Conservation (phyloP, 2,113 vertebrate species). For the Corythoichthys intestinalis region DNA sequence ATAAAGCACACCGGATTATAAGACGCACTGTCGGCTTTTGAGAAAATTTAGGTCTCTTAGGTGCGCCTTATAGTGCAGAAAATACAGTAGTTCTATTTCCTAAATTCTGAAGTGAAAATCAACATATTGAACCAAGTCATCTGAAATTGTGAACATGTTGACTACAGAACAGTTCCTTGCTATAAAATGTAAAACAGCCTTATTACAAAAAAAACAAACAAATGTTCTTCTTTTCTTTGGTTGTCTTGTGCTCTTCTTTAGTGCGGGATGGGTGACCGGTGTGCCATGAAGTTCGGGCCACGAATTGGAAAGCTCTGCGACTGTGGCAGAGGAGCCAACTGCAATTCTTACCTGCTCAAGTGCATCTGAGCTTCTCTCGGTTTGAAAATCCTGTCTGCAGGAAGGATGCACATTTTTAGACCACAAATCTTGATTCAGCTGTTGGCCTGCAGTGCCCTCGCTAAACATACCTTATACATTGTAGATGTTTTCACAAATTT, state of each 20-base stretch:
- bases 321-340: slow-evolving; percentile 69
- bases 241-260: slow-evolving; percentile 18
- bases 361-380: slow-evolving; percentile 60
- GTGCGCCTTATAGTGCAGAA: too few relatives aligned
- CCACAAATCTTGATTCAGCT: not conserved
- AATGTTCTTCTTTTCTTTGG: not conserved
- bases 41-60: too few relatives aligned
- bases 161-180: not conserved
- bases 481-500: not conserved
- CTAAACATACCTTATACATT: not conserved
- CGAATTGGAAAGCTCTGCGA: slow-evolving; percentile 79
- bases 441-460: not conserved
- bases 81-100: too few relatives aligned
- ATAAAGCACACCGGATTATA: too few relatives aligned
- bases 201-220: not conserved
- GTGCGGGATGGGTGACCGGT: slow-evolving; percentile 71
- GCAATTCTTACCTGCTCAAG: slow-evolving; percentile 78
- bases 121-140: not conserved
- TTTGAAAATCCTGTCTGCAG: not conserved
- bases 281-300: slow-evolving; percentile 74
- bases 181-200: not conserved
- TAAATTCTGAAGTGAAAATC: too few relatives aligned
- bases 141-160: not conserved
- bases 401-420: not conserved
- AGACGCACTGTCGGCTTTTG: too few relatives aligned